Percentiles rank a stretch among this genome's conserved stretches.
Conservation (phyloP, 2,113 vertebrate genomes). For the Antennarius striatus region DNA sequence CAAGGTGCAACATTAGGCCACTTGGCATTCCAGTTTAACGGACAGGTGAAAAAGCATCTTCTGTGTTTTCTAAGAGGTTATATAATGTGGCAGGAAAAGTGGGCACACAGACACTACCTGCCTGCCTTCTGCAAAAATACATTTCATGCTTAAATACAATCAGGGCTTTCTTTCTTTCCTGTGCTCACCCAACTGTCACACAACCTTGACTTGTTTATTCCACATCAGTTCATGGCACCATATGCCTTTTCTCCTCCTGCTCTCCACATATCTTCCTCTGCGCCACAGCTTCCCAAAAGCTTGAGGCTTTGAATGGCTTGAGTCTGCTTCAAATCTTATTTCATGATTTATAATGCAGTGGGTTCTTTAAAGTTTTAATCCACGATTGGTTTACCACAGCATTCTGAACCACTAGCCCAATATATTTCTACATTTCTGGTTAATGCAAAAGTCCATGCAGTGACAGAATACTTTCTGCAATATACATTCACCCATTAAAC, state of each 20-base stretch:
- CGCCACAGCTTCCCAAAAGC: conserved; percentile 36
- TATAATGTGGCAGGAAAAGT: conserved; percentile 13
- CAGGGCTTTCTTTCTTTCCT: conserved; percentile 23
- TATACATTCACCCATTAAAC: background rate
- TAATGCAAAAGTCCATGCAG: conserved; percentile 4
- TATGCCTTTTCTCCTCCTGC: conserved; percentile 11
- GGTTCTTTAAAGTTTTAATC: conserved; percentile 38
- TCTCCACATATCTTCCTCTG: conserved; percentile 23
- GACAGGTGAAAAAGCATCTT: conserved; percentile 27
- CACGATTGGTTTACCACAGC: conserved; percentile 21
- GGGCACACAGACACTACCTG: background rate
- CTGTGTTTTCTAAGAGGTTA: conserved; percentile 17
- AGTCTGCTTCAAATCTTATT: conserved; percentile 53
- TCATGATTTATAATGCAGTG: conserved; percentile 45
- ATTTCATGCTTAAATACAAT: conserved; percentile 13
- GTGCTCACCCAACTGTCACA: conserved; percentile 42
- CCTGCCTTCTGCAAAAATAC: background rate
- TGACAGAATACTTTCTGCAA: background rate
- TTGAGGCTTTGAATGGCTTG: conserved; percentile 37
- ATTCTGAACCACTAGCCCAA: background rate
- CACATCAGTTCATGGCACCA: conserved; percentile 50
- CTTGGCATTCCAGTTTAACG: conserved; percentile 48
- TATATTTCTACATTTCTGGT: conserved; percentile 3
- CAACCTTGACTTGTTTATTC: conserved; percentile 62
- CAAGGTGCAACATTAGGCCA: conserved; percentile 38